Evolutionary conservation across 2,113 vertebrate genomes (phyloP).

Genomic region (Neodon shergylaensis): DNA sequence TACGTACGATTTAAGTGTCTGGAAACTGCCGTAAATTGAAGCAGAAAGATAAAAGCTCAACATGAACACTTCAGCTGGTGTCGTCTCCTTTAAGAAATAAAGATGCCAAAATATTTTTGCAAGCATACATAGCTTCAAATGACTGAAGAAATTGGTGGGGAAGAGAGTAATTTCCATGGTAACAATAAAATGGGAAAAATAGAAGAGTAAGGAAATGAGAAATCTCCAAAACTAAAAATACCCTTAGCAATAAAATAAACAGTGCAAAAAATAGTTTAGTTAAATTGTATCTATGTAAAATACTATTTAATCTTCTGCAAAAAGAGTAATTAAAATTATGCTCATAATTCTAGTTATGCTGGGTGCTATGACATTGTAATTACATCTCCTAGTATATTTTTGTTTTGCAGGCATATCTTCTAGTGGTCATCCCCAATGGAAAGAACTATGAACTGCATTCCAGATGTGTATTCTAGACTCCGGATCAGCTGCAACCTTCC

Average conservation of each 20-base stretch:
- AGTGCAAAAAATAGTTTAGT: not conserved
- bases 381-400: not conserved
- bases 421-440: not conserved
- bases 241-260: not conserved
- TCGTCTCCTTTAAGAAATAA: slow-evolving; percentile 50
- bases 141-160: slow-evolving; percentile 63
- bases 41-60: slow-evolving; percentile 64
- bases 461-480: not conserved
- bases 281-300: slow-evolving; percentile 61
- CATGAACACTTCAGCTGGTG: slow-evolving; percentile 60
- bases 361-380: not conserved
- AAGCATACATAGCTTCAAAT: slow-evolving; percentile 72
- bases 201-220: slow-evolving; percentile 53
- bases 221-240: slow-evolving; percentile 32
- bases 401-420: not conserved
- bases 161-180: slow-evolving; percentile 82
- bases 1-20: slow-evolving; percentile 17
- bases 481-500: not conserved
- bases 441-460: not conserved
- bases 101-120: slow-evolving; percentile 49
- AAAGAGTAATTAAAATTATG: not conserved
- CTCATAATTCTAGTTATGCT: not conserved
- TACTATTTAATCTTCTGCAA: not conserved
- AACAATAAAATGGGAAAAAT: slow-evolving; percentile 73
- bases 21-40: slow-evolving; percentile 52